Evolutionary conservation across 2,888 invertebrate species (phyloP), one percentile per base, ranked within the genome.

Genomic region (Orthonychiurus folsomi): DNA sequence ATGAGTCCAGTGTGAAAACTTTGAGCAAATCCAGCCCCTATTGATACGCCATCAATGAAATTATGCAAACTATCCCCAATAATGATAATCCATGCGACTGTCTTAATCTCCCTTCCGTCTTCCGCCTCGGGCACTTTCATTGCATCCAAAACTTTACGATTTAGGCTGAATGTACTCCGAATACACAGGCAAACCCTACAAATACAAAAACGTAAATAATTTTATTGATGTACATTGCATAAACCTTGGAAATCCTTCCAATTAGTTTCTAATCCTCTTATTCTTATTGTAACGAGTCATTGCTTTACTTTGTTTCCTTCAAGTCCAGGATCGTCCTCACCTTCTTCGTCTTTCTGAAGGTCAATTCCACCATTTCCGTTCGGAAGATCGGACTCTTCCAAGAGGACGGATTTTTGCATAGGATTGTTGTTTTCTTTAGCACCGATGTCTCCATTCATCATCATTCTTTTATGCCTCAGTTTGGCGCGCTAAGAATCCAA

Each of bases 1-100:
- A 80, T 80, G 56, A 83, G 76, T 27, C 83, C 84, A 1, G 79
- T 77, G 21, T 79, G 74, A 20, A 81, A 75, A 63, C 77, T 79
- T 65, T 81, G 78, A n/a, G 79, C 78, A 73, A 82, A 83, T n/a
- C 81, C 81, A 3, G 83, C 83, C 1, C 82, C 83, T 2, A 56
- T 56, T 18, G 81, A 79, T 55, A 83, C 75, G 0, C 83, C 83
- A 73, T 84, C 84, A 62, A 84, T 81, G 72, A 83, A 82, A 73
- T 84, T 84, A 74, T 84, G 83, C 37, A 84, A 74, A 12, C 81
- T 81, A 74, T 84, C 83, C 1, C 83, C 84, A 70, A 82, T 78
- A 52, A 84, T 78, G 56, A 84, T 79, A 81, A 84, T 82, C 82
- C 82, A 83, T 2, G 83, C 83, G 23, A 83, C 81, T 1, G 81